These are phyloP conservation scores for Pogonognathellus flavescens DNA, from an alignment of 1,140 invertebrate genomes.

Conservation along the genomic window DNA sequence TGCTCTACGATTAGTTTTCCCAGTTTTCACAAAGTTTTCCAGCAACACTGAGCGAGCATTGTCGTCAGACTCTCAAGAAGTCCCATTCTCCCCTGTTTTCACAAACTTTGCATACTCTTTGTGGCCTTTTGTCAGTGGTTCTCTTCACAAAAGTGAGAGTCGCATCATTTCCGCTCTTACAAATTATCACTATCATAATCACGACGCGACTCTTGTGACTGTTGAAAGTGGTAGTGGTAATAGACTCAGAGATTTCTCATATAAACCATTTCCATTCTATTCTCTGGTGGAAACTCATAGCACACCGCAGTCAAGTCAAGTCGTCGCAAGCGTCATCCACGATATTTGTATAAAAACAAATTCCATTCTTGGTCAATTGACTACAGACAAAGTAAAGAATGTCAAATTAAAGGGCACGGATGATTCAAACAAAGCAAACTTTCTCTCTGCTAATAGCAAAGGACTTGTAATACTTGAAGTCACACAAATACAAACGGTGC, in stretches of 20 bases:
- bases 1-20: not conserved
- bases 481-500: not conserved
- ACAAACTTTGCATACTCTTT: constrained; percentile 12
- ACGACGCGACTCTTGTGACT: not conserved
- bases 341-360: not conserved
- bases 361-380: not conserved
- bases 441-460: not conserved
- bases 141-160: not conserved
- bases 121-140: not conserved
- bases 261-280: not conserved
- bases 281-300: too few species aligned
- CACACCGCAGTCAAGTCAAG: not conserved
- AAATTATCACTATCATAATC: constrained; percentile 11
- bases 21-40: constrained; percentile 22
- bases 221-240: not conserved
- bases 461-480: too few species aligned
- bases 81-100: not conserved
- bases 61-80: not conserved
- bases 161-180: not conserved
- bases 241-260: not conserved
- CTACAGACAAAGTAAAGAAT: not conserved
- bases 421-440: not conserved
- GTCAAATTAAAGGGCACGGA: not conserved
- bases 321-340: not conserved
- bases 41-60: not conserved